Evolutionary conservation across 1,140 invertebrate genomes (phyloP).

Genomic region (Pemphigus obesinymphae): DNA sequence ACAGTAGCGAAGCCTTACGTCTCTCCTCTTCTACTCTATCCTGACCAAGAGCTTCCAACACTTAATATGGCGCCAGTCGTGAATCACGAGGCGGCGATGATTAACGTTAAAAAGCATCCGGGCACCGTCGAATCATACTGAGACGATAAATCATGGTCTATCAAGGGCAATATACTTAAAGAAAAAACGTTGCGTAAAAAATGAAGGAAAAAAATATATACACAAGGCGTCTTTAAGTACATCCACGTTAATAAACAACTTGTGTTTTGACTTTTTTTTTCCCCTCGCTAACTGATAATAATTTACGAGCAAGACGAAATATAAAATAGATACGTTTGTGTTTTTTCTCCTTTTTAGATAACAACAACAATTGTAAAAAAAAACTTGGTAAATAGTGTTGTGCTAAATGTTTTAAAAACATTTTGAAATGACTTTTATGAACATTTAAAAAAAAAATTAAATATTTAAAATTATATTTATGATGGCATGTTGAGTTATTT

Average conservation of each 20-base stretch:
- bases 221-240: conserved; percentile 18
- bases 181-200: conserved; percentile 18
- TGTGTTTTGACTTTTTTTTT: conserved; percentile 17
- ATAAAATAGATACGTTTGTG: not conserved
- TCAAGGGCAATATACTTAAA: conserved; percentile 1
- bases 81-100: conserved; percentile 39
- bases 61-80: conserved; percentile 40
- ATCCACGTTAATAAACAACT: conserved; percentile 38
- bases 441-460: no score
- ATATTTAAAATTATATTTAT: no score
- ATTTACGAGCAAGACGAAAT: conserved; percentile 1
- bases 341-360: not conserved
- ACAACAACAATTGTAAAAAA: not conserved
- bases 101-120: conserved; percentile 42
- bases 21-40: not conserved
- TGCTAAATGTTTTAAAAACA: not conserved
- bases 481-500: no score
- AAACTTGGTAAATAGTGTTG: not conserved
- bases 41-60: conserved; percentile 31
- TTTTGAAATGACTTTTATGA: no score
- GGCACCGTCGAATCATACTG: conserved; percentile 36
- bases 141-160: conserved; percentile 36
- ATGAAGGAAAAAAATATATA: conserved; percentile 11
- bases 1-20: not conserved
- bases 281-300: conserved; percentile 3